phyloP scores from a whole-genome alignment of 2,797 vertebrate genomes.

The Rhinichthys osculus region DNA sequence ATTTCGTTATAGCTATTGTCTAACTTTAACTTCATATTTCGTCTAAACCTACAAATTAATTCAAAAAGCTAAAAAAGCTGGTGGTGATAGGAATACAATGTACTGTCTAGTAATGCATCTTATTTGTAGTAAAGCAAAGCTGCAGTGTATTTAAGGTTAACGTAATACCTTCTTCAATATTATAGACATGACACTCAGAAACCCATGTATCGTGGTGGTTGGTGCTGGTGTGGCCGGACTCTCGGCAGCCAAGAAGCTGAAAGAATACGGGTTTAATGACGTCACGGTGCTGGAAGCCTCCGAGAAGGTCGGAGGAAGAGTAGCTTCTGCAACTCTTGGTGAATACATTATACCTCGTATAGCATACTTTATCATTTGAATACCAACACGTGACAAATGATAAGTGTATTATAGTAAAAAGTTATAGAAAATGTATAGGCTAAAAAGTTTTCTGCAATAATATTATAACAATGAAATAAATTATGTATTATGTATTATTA shows the following conservation, averaged over 20 bases:
- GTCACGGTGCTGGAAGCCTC: constrained; percentile 62
- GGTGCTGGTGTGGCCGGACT: constrained; percentile 66
- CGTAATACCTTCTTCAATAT: neutral
- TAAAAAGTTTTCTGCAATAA: neutral
- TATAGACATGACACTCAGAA: constrained; percentile 23
- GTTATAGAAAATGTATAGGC: neutral
- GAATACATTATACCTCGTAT: neutral
- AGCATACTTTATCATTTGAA: neutral
- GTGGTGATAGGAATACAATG: neutral
- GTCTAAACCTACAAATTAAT: neutral
- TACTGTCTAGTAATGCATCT: neutral
- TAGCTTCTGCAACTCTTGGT: constrained; percentile 58
- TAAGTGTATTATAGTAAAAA: neutral
- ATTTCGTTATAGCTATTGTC: neutral
- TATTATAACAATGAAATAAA: too few relatives aligned
- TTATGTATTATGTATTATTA: neutral
- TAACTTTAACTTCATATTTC: neutral
- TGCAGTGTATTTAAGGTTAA: too few relatives aligned
- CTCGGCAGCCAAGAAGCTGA: constrained; percentile 56
- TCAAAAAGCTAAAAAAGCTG: neutral
- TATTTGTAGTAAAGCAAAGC: neutral
- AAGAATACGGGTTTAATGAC: constrained; percentile 58
- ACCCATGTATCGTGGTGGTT: constrained; percentile 61
- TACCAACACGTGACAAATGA: neutral
- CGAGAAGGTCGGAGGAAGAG: constrained; percentile 59